These are phyloP conservation scores for Tiliacea aurago DNA, from an alignment of 2,888 invertebrate genomes.

Conservation along the genomic window DNA sequence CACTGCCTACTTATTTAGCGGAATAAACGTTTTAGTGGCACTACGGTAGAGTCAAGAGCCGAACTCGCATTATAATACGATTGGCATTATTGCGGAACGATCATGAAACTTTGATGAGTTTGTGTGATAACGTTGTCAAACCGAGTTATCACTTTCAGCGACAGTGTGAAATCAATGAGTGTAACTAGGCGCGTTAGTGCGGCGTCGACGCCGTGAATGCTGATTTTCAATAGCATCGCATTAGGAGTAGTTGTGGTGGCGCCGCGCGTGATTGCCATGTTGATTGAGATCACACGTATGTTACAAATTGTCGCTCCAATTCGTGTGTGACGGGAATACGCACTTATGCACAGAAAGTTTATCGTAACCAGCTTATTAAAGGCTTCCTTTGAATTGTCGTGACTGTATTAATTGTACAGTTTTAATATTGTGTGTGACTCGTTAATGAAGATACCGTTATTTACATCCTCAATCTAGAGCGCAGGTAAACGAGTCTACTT, in stretches of 20 bases:
- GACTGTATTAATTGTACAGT: slow-evolving; percentile 63
- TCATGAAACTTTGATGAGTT: slow-evolving; percentile 68
- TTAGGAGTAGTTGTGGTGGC: slow-evolving; percentile 85
- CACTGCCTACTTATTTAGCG: slow-evolving; percentile 64
- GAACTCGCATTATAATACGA: slow-evolving; percentile 56
- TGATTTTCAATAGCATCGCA: slow-evolving; percentile 86
- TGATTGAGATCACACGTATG: slow-evolving; percentile 85
- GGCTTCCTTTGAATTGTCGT: slow-evolving; percentile 44
- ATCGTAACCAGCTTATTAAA: slow-evolving; percentile 52
- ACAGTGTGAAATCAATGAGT: slow-evolving; percentile 77
- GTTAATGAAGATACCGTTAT: slow-evolving; percentile 85
- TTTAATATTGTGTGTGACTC: slow-evolving; percentile 69
- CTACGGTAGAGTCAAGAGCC: slow-evolving; percentile 43
- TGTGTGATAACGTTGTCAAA: slow-evolving; percentile 68
- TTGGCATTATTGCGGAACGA: slow-evolving; percentile 60
- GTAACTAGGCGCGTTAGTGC: slow-evolving; percentile 74
- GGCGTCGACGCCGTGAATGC: slow-evolving; percentile 77
- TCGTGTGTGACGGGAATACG: slow-evolving; percentile 83
- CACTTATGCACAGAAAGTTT: slow-evolving; percentile 49
- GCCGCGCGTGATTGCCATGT: slow-evolving; percentile 87
- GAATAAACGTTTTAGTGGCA: slow-evolving; percentile 66
- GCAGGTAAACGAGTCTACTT: slow-evolving; percentile 84
- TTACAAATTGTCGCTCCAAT: slow-evolving; percentile 87
- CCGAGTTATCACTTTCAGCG: slow-evolving; percentile 72
- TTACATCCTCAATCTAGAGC: slow-evolving; percentile 83